These are phyloP conservation scores for Suillia variegata DNA, from an alignment of 2,888 invertebrate species.

Conservation along the genomic window DNA sequence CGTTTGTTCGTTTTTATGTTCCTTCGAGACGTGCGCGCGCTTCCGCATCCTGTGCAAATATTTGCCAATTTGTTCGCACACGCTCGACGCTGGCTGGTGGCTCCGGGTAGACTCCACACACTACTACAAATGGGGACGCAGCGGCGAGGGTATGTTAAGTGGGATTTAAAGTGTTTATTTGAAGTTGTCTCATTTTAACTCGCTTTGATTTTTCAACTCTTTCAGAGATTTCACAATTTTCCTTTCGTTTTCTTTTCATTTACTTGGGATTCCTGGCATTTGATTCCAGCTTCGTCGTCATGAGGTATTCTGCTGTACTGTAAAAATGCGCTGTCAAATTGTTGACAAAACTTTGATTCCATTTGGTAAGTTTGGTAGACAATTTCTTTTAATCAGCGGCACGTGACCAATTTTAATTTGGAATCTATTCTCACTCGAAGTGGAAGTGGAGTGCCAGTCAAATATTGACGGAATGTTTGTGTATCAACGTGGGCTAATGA, in stretches of 20 bases:
- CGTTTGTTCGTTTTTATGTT: too few relatives aligned
- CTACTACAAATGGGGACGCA: too few relatives aligned
- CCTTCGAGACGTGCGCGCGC: too few relatives aligned
- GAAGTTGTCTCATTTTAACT: slow-evolving; percentile 5
- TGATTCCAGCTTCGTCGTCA: too few relatives aligned
- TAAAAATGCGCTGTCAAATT: neutral
- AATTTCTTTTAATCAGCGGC: slow-evolving; percentile 39
- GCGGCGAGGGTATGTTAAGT: too few relatives aligned
- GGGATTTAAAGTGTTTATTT: slow-evolving; percentile 5
- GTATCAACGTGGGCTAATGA: too few relatives aligned
- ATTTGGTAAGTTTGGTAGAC: neutral
- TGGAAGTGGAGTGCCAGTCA: neutral
- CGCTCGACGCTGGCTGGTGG: slow-evolving; percentile 31
- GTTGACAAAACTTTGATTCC: neutral
- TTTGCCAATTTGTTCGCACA: slow-evolving; percentile 57
- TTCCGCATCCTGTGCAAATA: slow-evolving; percentile 56
- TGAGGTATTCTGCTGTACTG: too few relatives aligned
- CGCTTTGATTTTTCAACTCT: slow-evolving; percentile 6
- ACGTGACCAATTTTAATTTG: slow-evolving; percentile 50
- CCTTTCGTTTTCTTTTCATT: neutral
- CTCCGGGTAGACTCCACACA: too few relatives aligned
- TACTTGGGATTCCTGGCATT: neutral
- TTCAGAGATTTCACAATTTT: neutral
- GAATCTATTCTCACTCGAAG: slow-evolving; percentile 21
- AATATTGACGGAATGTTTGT: neutral